Conservation (phyloP, 2,113 vertebrate species). For the Ancistrus triradiatus region DNA sequence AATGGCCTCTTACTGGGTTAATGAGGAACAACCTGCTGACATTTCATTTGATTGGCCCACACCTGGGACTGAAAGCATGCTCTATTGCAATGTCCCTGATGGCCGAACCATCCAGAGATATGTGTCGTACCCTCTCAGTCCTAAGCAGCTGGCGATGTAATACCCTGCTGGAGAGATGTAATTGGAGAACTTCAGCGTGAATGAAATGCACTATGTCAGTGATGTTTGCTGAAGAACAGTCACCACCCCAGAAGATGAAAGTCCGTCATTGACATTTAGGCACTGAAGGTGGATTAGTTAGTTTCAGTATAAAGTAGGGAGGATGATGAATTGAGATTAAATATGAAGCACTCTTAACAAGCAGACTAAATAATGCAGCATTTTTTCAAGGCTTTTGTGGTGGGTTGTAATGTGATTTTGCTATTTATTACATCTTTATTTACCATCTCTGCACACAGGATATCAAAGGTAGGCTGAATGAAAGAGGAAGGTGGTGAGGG, state of each 20-base stretch:
- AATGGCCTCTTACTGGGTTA: too few species aligned
- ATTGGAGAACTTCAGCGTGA: conserved; percentile 1
- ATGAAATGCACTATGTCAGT: too few species aligned
- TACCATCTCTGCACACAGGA: neutral
- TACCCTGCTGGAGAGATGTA: neutral
- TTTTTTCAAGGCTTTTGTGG: neutral
- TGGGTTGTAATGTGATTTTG: neutral
- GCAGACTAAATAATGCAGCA: neutral
- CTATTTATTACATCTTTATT: neutral
- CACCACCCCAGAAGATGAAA: neutral
- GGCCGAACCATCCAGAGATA: too few species aligned
- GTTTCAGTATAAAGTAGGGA: too few species aligned
- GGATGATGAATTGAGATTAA: too few species aligned
- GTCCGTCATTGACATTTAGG: conserved; percentile 15
- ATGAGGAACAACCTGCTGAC: conserved; percentile 18
- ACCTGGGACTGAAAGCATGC: conserved; percentile 9
- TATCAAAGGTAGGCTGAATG: neutral
- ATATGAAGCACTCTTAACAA: too few species aligned
- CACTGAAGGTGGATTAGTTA: neutral
- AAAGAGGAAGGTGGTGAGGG: neutral
- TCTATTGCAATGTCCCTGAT: neutral
- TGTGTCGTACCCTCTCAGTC: too few species aligned
- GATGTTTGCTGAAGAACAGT: too few species aligned
- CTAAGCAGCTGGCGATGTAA: too few species aligned
- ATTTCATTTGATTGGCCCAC: conserved; percentile 14